These are phyloP conservation scores for Caradrina clavipalpis DNA, from an alignment of 2,888 invertebrate genomes.

Conservation along the genomic window DNA sequence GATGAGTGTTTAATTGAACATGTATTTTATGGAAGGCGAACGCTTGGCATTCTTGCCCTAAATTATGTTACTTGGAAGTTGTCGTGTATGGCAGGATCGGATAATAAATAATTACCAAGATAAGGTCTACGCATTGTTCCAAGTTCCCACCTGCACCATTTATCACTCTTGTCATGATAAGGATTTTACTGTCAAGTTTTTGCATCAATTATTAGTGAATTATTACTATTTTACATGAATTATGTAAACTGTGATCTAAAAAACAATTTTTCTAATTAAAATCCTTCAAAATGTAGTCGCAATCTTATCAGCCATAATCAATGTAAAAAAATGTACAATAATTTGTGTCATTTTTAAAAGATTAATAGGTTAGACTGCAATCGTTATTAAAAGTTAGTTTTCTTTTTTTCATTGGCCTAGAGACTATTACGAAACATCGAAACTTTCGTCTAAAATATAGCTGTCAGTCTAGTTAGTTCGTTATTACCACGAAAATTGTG, in stretches of 20 bases:
- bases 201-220: constrained; percentile 19
- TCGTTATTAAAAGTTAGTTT: no score
- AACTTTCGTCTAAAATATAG: not conserved
- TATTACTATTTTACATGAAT: not conserved
- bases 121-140: constrained; percentile 53
- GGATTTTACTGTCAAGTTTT: constrained; percentile 21
- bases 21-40: constrained; percentile 14
- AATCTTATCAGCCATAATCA: no score
- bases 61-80: constrained; percentile 32
- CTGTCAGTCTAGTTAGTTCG: not conserved
- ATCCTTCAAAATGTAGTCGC: no score
- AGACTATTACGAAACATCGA: not conserved
- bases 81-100: constrained; percentile 38
- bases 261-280: no score
- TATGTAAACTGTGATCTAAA: not conserved
- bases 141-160: constrained; percentile 42
- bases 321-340: no score
- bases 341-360: no score
- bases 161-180: constrained; percentile 40
- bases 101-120: constrained; percentile 50
- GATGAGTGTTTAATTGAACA: constrained; percentile 16
- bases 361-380: no score
- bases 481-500: not conserved
- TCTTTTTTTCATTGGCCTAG: not conserved
- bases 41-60: constrained; percentile 21